phyloP scores from a whole-genome alignment of 2,888 invertebrate genomes.

The Melolontha melolontha region DNA sequence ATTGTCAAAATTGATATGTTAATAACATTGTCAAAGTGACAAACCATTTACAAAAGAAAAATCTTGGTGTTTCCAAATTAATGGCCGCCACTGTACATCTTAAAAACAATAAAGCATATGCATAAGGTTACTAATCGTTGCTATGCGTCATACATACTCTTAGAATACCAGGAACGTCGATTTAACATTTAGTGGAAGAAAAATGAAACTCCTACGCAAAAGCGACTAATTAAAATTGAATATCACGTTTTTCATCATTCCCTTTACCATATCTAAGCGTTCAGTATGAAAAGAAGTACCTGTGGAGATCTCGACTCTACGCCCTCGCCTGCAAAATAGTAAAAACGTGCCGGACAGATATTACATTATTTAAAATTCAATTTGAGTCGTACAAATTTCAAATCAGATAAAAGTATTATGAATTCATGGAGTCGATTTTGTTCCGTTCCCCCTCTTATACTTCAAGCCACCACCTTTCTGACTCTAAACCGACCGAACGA shows the following conservation, averaged over 20 bases:
- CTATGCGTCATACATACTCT: too few relatives aligned
- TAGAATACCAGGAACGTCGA: too few relatives aligned
- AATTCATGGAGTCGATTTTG: constrained; percentile 49
- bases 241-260: neutral
- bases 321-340: constrained; percentile 11
- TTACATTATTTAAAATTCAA: constrained; percentile 38
- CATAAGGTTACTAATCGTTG: too few relatives aligned
- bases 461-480: constrained; percentile 11
- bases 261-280: neutral
- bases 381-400: constrained; percentile 48
- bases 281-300: neutral
- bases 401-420: constrained; percentile 50
- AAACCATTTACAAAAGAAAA: too few relatives aligned
- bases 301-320: neutral
- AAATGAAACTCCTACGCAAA: too few relatives aligned
- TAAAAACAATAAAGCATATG: too few relatives aligned
- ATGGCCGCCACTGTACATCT: too few relatives aligned
- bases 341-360: constrained; percentile 32
- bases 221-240: too few relatives aligned
- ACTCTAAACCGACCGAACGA: constrained; percentile 4
- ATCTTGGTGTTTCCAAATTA: too few relatives aligned
- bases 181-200: too few relatives aligned
- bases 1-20: too few relatives aligned
- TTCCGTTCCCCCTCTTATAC: neutral
- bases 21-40: too few relatives aligned